Evolutionary conservation across 2,888 invertebrate genomes (phyloP), one percentile per base, ranked within the genome.

Genomic region (Quadroppia sp.): DNA sequence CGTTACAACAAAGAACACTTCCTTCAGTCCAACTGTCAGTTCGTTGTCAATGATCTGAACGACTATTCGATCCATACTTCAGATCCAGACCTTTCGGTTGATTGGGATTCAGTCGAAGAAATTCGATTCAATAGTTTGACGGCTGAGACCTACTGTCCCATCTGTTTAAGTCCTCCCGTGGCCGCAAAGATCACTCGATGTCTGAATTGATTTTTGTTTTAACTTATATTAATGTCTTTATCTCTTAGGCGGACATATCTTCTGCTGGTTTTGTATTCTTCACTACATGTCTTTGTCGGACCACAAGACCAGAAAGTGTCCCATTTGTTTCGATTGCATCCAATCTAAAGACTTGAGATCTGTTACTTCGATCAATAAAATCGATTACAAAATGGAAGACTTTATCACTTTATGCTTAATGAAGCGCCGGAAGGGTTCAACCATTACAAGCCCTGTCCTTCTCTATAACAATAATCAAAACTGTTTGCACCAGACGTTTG

Each of bases 161-260:
- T 98, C 80, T 98, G 97, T 83, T 86, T 97, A 77, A 90, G 90
- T 80, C 85, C 88, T 45, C 94, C 95, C 3, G 86, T 88, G 72
- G 92, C 94, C 72, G 94, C 90, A 1, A 93, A 95, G 83, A 91
- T 95, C 81, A 95, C 94, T 0, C 87, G 89, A 56, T 98, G n/a
- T n/a, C n/a, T n/a, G n/a, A n/a, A n/a, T n/a, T n/a, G n/a, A n/a
- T n/a, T n/a, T n/a, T n/a, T n/a, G n/a, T n/a, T n/a, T n/a, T n/a
- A n/a, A n/a, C n/a, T n/a, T n/a, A n/a, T n/a, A n/a, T n/a, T n/a
- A n/a, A n/a, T n/a, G n/a, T n/a, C n/a, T n/a, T n/a, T n/a, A n/a
- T n/a, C n/a, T n/a, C n/a, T n/a, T n/a, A n/a, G n/a, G 97, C 82
- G 96, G 97, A 13, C 97, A 98, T 82, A 90, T 94, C 76, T 96